A percentile compares a stretch with the other conserved stretches of the same genome.
phyloP scores from a whole-genome alignment of 2,888 invertebrate genomes.

The Atrina japonica region DNA sequence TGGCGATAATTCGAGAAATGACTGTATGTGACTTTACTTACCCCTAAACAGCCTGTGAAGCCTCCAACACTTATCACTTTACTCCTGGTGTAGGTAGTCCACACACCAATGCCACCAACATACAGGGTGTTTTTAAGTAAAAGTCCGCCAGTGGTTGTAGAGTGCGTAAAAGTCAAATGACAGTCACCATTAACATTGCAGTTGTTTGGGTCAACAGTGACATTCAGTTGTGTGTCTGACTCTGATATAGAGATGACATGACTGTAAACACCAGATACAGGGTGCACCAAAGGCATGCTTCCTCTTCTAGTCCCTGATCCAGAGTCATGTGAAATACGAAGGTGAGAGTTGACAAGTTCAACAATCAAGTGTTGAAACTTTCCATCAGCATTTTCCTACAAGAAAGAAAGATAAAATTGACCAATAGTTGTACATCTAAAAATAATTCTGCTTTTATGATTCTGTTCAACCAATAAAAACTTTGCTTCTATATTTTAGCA shows the following conservation, averaged over 20 bases:
- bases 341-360: slow-evolving; percentile 46
- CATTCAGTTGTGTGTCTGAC: slow-evolving; percentile 37
- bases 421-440: too few species aligned
- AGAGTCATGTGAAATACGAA: slow-evolving; percentile 55
- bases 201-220: slow-evolving; percentile 57
- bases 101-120: slow-evolving; percentile 62
- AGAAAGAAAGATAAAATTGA: slow-evolving; percentile 13
- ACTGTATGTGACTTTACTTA: too few species aligned
- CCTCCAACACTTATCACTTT: slow-evolving; percentile 57
- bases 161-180: slow-evolving; percentile 45
- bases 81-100: slow-evolving; percentile 70
- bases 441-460: too few species aligned
- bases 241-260: slow-evolving; percentile 53
- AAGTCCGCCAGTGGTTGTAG: slow-evolving; percentile 40
- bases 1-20: too few species aligned
- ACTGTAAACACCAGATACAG: slow-evolving; percentile 44
- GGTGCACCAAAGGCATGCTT: slow-evolving; percentile 39
- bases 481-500: too few species aligned
- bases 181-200: slow-evolving; percentile 53
- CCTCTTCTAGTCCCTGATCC: slow-evolving; percentile 48
- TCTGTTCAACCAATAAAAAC: too few species aligned
- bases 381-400: slow-evolving; percentile 43
- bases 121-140: slow-evolving; percentile 50
- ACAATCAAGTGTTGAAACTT: slow-evolving; percentile 59
- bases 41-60: slow-evolving; percentile 74